Conservation (phyloP, 2,888 invertebrate genomes). For the Tenthredo scrophulariae region DNA sequence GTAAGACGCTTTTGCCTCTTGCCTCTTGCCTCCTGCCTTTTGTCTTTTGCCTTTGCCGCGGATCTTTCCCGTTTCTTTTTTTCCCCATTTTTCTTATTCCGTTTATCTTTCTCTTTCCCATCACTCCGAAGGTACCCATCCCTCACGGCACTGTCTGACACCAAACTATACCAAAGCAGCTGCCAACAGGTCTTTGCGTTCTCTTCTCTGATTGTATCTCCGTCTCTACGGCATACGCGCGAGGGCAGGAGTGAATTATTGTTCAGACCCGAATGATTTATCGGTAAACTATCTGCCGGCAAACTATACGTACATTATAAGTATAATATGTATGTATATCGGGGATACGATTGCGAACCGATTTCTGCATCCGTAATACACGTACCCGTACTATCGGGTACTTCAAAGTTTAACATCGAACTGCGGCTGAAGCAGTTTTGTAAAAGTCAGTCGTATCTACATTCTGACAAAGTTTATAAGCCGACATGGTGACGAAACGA, state of each 20-base stretch:
- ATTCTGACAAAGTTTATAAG: neutral
- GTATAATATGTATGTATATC: neutral
- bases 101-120: constrained; percentile 1
- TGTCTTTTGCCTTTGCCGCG: constrained; percentile 19
- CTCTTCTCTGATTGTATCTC: constrained; percentile 69
- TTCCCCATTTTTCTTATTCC: neutral
- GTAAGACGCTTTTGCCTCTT: constrained; percentile 14
- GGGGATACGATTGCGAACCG: neutral
- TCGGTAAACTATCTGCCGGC: constrained; percentile 60
- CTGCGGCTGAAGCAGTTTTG: neutral
- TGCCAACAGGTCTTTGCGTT: constrained; percentile 71
- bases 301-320: neutral
- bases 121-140: constrained; percentile 35
- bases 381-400: neutral
- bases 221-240: constrained; percentile 36
- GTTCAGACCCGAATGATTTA: constrained; percentile 63
- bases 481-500: neutral
- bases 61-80: neutral
- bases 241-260: constrained; percentile 67
- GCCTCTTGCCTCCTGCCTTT: neutral
- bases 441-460: neutral
- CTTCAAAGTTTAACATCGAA: neutral
- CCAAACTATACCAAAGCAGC: constrained; percentile 63
- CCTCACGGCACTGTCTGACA: constrained; percentile 35
- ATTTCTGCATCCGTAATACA: constrained; percentile 39